Base-by-base conservation (phyloP, 1,140 invertebrate genomes). In the Theocolax elegans region DNA sequence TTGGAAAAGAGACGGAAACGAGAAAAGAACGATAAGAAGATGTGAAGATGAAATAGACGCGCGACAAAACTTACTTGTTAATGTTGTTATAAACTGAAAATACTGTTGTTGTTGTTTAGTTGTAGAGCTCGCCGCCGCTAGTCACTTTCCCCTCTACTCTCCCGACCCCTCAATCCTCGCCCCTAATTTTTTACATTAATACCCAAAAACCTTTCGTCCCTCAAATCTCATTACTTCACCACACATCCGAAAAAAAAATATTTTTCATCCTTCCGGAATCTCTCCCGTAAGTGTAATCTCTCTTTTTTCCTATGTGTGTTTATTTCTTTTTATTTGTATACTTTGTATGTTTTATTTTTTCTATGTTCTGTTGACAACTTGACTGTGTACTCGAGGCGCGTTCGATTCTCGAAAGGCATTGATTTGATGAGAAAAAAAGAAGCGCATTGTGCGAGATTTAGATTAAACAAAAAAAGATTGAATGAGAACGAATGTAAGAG, bases 81-180 rank as follows among this genome's bases (percentile, higher is more conserved):
- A 85, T 85, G 81, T 86, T 85, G 83, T 86, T 86, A 85, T 86
- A 84, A 80, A 82, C 83, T 85, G 80, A 86, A 85, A 85, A 86
- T 86, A 85, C 84, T 86, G 83, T 86, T 86, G 81, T 86, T 86
- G 83, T 86, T 86, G 83, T 86, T 86, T 85, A 85, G 83, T 85
- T 85, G 82, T 86, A 85, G 83, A 85, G 82, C 83, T 85, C 83
- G 83, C 83, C 82, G 82, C 84, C 83, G 82, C 83, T 85, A 85
- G 83, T 85, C 83, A 85, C 82, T 83, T 80, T 75, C 73, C 77
- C 78, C 76, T 72, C 62, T 71, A n/a, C 62, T 76, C 59, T 56
- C 54, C 72, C 10, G 10, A 35, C 10, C 51, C 73, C 25, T 29
- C 23, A 6, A 48, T 21, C 10, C 72, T 56, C 40, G 67, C 23